phyloP scores from a whole-genome alignment of 2,888 invertebrate genomes.

The Ichneumoninae sp. region DNA sequence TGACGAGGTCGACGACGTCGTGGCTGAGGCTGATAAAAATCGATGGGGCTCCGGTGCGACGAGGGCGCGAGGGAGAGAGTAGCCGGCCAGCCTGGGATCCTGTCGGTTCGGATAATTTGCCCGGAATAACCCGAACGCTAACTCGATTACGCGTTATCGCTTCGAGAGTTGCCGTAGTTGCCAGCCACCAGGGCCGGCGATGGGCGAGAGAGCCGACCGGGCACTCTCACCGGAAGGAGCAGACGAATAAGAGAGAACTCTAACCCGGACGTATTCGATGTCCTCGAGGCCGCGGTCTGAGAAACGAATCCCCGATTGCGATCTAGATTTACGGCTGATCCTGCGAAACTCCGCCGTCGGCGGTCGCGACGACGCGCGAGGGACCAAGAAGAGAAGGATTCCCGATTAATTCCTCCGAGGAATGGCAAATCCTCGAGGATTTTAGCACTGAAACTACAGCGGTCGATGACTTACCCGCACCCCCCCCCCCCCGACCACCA shows the following conservation, averaged over 20 bases:
- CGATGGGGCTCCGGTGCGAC: constrained; percentile 12
- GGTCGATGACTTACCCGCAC: constrained; percentile 21
- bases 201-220: neutral
- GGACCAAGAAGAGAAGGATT: constrained; percentile 43
- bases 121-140: constrained; percentile 56
- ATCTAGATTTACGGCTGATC: constrained; percentile 62
- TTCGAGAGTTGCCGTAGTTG: constrained; percentile 40
- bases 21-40: constrained; percentile 27
- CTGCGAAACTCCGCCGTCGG: constrained; percentile 42
- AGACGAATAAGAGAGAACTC: constrained; percentile 35
- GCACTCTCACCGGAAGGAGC: constrained; percentile 5
- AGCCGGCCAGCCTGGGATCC: constrained; percentile 24
- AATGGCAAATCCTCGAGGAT: constrained; percentile 50
- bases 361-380: constrained; percentile 20
- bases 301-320: constrained; percentile 63
- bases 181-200: constrained; percentile 25
- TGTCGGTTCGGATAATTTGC: constrained; percentile 57
- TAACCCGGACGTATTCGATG: constrained; percentile 53
- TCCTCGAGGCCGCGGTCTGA: constrained; percentile 51
- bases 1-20: constrained; percentile 28
- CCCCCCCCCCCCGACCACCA: neutral
- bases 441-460: constrained; percentile 34
- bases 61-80: neutral
- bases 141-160: constrained; percentile 62
- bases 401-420: constrained; percentile 53